These are phyloP conservation scores for Lamproptera curius DNA, from an alignment of 2,888 invertebrate genomes.

Conservation along the genomic window DNA sequence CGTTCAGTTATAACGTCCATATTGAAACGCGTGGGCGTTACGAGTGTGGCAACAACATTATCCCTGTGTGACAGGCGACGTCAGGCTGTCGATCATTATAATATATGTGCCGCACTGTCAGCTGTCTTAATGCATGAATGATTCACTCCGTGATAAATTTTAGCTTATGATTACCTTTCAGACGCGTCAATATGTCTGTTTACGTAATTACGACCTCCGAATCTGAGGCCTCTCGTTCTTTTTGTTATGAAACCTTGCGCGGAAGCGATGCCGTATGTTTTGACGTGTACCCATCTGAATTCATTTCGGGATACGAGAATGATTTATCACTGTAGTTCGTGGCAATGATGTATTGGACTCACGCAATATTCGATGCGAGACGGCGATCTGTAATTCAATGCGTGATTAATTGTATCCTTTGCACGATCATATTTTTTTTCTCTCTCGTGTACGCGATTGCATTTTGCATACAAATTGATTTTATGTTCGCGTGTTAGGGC, in stretches of 20 bases:
- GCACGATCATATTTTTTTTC: neutral
- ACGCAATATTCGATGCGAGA: constrained; percentile 40
- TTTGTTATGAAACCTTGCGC: constrained; percentile 52
- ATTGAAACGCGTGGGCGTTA: constrained; percentile 27
- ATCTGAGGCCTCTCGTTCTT: constrained; percentile 58
- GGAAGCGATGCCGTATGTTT: constrained; percentile 54
- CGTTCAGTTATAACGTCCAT: constrained; percentile 24
- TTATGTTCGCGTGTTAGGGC: neutral
- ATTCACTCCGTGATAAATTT: constrained; percentile 77
- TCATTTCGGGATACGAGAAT: constrained; percentile 54
- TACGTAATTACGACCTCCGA: constrained; percentile 68
- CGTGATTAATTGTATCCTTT: constrained; percentile 23
- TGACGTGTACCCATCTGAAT: constrained; percentile 48
- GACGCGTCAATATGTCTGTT: constrained; percentile 74
- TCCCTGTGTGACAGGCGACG: constrained; percentile 74
- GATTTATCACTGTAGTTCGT: constrained; percentile 58
- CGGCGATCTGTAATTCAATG: constrained; percentile 13
- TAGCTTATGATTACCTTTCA: constrained; percentile 78
- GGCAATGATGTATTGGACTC: constrained; percentile 61
- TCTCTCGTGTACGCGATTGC: neutral
- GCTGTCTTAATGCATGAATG: constrained; percentile 75
- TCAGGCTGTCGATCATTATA: constrained; percentile 77
- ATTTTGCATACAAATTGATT: constrained; percentile 1
- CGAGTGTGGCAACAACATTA: constrained; percentile 71
- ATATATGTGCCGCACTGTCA: constrained; percentile 76